Evolutionary conservation across 2,888 invertebrate species (phyloP), one percentile per base, ranked within the genome.

Genomic region (Pandemis cinnamomeana): DNA sequence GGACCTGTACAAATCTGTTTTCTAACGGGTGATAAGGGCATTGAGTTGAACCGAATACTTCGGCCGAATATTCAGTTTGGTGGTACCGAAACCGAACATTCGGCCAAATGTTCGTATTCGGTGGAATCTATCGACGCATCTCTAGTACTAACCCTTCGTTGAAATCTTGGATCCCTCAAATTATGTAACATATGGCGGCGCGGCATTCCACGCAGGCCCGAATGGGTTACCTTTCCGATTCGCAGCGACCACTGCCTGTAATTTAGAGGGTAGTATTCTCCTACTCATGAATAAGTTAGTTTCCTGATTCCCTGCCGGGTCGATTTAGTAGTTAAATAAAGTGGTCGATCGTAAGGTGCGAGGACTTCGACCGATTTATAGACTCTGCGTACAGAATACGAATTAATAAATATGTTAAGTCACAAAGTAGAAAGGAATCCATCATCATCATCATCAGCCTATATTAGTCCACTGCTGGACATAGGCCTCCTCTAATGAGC

Each of bases 241-340:
- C 89, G 88, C 82, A 85, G 87, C 87, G 87, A 89, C 87, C 87
- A 86, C 84, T 84, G 87, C 86, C 90, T 91, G 91, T 92, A 92
- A 93, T 92, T 89, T 87, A 86, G 84, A 82, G 87, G 86, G 86
- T 85, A 83, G 87, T 87, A 88, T 89, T 89, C 89, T 89, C 89
- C 82, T 86, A 88, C 88, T 90, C 93, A 93, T 93, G 93, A 93
- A 93, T 93, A 92, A 87, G 89, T 91, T 91, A 93, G 89, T 86
- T 71, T 76, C 77, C 78, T 79, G 77, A 83, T 82, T 81, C 82
- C 82, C 84, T 83, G 82, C 85, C 84, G 85, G 87, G 84, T 86
- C 85, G 83, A 86, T 89, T 93, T 89, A 92, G 92, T 92, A 91
- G 89, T 92, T 92, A 92, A 92, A 91, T 75, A 78, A 76, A 76